phyloP scores from a whole-genome alignment of 2,888 invertebrate species.

The Tolmerus cingulatus region DNA sequence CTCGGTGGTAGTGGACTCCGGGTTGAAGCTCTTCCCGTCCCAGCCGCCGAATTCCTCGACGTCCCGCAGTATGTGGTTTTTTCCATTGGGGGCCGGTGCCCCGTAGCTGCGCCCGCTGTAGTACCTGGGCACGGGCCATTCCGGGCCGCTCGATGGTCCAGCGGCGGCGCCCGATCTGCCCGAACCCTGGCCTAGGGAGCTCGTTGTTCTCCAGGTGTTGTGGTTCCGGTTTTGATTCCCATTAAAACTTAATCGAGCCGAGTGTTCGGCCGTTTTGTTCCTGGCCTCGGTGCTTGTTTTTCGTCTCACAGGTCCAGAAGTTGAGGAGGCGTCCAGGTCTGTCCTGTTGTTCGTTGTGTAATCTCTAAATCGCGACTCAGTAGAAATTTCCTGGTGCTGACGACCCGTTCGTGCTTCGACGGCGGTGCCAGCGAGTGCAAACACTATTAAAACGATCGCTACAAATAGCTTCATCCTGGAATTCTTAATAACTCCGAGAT shows the following conservation, averaged over 20 bases:
- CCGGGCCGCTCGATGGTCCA: not conserved
- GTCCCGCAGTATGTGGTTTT: not conserved
- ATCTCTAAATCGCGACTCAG: not conserved
- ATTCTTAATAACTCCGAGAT: conserved; percentile 9
- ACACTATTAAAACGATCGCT: conserved; percentile 17
- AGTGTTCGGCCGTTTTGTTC: not conserved
- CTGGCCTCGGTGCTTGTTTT: not conserved
- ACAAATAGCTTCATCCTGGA: conserved; percentile 28
- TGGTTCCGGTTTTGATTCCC: conserved; percentile 36
- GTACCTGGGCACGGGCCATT: conserved; percentile 19
- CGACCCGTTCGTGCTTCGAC: not conserved
- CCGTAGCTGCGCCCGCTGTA: not conserved
- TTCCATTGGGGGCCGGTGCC: not conserved
- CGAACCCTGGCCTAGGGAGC: not conserved
- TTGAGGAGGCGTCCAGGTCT: not conserved
- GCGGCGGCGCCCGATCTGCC: not conserved
- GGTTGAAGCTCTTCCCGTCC: conserved; percentile 30
- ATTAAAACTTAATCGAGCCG: conserved; percentile 4
- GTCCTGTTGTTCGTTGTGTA: not conserved
- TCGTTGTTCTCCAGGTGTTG: conserved; percentile 27
- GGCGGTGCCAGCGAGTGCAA: not conserved
- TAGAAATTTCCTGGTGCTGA: not conserved
- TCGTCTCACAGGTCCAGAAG: not conserved
- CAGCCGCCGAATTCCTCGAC: conserved; percentile 29
- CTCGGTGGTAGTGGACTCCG: not conserved